Conservation (phyloP, 2,888 invertebrate species). For the Mesorhabditis belari region DNA sequence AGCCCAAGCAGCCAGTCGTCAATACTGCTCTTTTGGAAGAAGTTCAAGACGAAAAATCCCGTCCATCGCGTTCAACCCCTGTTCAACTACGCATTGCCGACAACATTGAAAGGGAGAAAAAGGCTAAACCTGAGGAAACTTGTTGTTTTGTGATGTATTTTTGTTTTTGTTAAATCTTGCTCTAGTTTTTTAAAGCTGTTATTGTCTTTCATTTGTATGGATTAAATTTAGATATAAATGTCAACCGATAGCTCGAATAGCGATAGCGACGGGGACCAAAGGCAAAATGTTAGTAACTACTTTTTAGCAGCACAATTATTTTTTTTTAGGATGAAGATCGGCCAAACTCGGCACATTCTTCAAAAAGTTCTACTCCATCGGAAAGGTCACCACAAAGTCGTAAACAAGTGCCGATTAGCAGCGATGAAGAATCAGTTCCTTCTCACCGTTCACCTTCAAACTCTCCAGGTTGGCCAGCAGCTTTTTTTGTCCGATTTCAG, state of each 20-base stretch:
- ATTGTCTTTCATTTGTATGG: neutral
- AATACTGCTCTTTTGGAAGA: no score
- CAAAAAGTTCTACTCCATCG: neutral
- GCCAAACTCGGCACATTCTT: neutral
- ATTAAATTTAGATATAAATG: neutral
- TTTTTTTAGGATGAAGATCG: no score
- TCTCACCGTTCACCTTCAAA: neutral
- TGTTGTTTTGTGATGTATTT: no score
- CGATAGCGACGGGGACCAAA: no score
- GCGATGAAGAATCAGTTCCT: neutral
- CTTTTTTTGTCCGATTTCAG: neutral
- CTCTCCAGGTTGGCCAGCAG: neutral
- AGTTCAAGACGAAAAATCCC: no score
- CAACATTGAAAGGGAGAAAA: neutral
- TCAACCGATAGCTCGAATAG: neutral
- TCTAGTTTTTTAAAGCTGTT: neutral
- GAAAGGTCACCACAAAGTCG: neutral
- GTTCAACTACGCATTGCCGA: neutral
- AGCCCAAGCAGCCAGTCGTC: slow-evolving; percentile 26
- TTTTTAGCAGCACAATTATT: neutral
- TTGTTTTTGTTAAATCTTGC: no score
- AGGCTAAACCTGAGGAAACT: neutral
- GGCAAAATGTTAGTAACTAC: no score
- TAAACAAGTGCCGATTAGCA: neutral
- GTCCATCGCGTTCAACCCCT: neutral